These are phyloP conservation scores for Acridotheres tristis DNA, from an alignment of 2,797 vertebrate genomes.

Conservation along the genomic window DNA sequence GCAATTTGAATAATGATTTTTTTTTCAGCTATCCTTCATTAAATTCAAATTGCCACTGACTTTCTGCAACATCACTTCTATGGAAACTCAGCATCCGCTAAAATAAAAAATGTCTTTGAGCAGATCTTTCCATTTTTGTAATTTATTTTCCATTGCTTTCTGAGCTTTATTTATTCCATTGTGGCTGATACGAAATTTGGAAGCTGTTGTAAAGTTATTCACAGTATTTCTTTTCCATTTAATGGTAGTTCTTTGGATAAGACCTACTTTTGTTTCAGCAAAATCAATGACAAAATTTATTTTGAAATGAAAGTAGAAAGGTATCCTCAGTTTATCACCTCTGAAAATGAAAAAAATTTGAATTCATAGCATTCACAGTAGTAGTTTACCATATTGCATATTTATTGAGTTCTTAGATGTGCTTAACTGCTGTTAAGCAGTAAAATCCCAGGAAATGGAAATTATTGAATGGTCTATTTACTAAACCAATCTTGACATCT, in stretches of 20 bases:
- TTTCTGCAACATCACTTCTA: background rate
- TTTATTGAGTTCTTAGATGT: slow-evolving; percentile 2
- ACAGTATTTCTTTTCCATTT: background rate
- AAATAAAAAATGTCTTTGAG: background rate
- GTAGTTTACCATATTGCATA: background rate
- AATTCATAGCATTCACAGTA: background rate
- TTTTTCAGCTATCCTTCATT: background rate
- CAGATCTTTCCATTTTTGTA: background rate
- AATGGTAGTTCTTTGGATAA: background rate
- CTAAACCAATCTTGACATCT: background rate
- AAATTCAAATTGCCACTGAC: background rate
- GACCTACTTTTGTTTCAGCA: background rate
- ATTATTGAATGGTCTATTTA: background rate
- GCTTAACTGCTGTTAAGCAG: slow-evolving; percentile 10
- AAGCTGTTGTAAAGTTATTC: background rate
- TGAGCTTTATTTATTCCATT: background rate
- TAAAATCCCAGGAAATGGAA: background rate
- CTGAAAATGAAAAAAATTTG: background rate
- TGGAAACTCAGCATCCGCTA: background rate
- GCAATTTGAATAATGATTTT: background rate
- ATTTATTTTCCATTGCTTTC: background rate
- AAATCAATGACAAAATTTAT: slow-evolving; percentile 18
- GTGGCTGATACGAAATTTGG: background rate
- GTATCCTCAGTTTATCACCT: background rate
- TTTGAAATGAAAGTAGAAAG: background rate